A percentile compares a stretch with the other conserved stretches of the same genome.
phyloP scores from a whole-genome alignment of 2,888 invertebrate species.

The Clusia tigrina region DNA sequence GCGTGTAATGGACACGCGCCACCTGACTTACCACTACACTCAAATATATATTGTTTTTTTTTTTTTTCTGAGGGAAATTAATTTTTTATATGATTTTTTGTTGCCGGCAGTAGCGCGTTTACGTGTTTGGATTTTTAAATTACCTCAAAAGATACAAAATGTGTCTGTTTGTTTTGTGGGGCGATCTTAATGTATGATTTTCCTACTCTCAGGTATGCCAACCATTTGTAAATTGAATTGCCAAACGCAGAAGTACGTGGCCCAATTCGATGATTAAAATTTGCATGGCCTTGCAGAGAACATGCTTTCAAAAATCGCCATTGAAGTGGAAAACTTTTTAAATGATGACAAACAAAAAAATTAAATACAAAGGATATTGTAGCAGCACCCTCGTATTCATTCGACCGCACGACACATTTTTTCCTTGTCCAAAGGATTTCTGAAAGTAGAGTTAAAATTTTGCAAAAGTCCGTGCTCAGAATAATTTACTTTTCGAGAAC shows the following conservation, averaged over 20 bases:
- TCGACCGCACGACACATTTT: no score
- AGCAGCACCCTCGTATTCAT: no score
- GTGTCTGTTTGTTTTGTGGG: not conserved
- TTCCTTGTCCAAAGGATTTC: no score
- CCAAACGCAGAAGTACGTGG: not conserved
- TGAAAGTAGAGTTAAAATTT: no score
- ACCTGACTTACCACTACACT: constrained; percentile 15
- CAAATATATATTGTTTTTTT: not conserved
- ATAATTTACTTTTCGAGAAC: no score
- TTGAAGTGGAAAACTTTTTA: not conserved
- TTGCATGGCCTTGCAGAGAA: no score
- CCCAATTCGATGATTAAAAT: no score
- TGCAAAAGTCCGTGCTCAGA: no score
- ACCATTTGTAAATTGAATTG: constrained; percentile 9
- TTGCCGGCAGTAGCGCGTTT: not conserved
- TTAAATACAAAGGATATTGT: no score
- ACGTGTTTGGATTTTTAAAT: constrained; percentile 2
- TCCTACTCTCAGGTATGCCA: not conserved
- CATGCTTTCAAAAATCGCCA: no score
- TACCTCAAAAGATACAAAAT: not conserved
- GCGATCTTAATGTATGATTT: not conserved
- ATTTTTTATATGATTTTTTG: not conserved
- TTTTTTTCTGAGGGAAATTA: not conserved
- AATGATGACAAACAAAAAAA: no score
- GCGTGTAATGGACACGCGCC: constrained; percentile 55